A percentile compares a stretch with the other conserved stretches of the same genome.
Conservation (phyloP, 1,140 invertebrate genomes). For the Leucophenga varia region DNA sequence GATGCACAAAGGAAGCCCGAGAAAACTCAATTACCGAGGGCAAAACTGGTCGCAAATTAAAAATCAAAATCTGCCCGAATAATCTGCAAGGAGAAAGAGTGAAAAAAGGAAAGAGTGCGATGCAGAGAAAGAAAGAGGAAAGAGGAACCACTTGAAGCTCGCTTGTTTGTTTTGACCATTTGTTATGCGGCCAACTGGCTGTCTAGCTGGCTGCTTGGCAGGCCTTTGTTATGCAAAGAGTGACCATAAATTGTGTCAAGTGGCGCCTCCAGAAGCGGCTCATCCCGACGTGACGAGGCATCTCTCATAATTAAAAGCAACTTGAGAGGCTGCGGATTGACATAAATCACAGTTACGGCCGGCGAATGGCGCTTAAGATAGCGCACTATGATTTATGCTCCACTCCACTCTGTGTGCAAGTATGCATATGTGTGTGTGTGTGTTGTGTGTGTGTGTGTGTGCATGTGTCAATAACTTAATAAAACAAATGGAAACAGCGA, state of each 20-base stretch:
- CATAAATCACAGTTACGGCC: slow-evolving; percentile 31
- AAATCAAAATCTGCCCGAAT: no score
- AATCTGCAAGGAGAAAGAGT: no score
- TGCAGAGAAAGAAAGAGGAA: no score
- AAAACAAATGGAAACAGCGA: slow-evolving; percentile 11
- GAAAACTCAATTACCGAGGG: slow-evolving; percentile 36
- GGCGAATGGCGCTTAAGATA: slow-evolving; percentile 22
- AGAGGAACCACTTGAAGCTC: slow-evolving; percentile 12
- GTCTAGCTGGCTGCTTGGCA: neutral
- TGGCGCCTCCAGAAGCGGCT: slow-evolving; percentile 8
- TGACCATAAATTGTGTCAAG: slow-evolving; percentile 41
- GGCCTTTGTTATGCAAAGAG: slow-evolving; percentile 40
- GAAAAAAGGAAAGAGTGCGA: no score
- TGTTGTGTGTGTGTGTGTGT: neutral
- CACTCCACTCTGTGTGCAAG: no score
- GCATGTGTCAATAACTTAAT: slow-evolving; percentile 10
- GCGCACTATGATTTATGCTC: slow-evolving; percentile 20
- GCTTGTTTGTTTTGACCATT: slow-evolving; percentile 27
- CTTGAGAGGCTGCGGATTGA: slow-evolving; percentile 32
- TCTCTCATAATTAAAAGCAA: slow-evolving; percentile 39
- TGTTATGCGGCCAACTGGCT: slow-evolving; percentile 11
- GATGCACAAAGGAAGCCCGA: slow-evolving; percentile 8
- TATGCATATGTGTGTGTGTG: no score
- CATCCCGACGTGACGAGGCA: slow-evolving; percentile 5
- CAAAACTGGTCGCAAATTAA: slow-evolving; percentile 24